phyloP scores from a whole-genome alignment of 2,797 vertebrate genomes.

The Argentina silus region DNA sequence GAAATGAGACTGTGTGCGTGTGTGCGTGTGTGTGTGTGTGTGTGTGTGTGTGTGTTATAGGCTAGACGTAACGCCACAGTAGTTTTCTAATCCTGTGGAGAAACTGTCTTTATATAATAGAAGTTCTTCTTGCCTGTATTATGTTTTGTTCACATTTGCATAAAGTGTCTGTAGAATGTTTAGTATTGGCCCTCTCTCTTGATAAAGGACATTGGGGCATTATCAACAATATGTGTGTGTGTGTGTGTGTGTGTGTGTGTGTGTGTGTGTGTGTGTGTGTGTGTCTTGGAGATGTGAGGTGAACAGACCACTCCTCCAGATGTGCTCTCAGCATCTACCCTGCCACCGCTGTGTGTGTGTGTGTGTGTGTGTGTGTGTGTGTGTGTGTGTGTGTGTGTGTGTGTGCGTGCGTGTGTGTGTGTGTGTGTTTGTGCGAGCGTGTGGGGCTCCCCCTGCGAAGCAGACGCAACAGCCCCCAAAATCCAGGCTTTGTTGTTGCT shows the following conservation, averaged over 20 bases:
- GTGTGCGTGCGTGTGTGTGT: too few species aligned
- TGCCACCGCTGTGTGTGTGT: not conserved
- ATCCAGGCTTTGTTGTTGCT: conserved; percentile 23
- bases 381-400: too few species aligned
- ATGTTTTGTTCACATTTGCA: too few species aligned
- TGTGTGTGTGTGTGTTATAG: not conserved
- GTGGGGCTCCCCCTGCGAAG: not conserved
- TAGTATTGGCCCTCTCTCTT: not conserved
- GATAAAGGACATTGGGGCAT: not conserved
- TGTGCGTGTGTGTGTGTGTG: too few species aligned
- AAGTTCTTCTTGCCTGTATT: too few species aligned
- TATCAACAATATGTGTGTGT: not conserved
- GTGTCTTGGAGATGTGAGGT: not conserved
- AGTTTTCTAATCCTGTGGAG: not conserved
- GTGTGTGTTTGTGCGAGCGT: too few species aligned
- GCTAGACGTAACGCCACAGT: not conserved
- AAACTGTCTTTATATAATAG: not conserved
- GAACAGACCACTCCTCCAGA: conserved; percentile 23
- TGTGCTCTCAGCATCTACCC: conserved; percentile 28
- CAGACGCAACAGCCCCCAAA: not conserved
- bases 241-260: not conserved
- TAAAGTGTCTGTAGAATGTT: too few species aligned
- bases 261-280: not conserved
- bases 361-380: too few species aligned
- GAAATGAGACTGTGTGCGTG: conserved; percentile 1